These are phyloP conservation scores for Indicator indicator DNA, from an alignment of 2,113 vertebrate species.

Conservation along the genomic window DNA sequence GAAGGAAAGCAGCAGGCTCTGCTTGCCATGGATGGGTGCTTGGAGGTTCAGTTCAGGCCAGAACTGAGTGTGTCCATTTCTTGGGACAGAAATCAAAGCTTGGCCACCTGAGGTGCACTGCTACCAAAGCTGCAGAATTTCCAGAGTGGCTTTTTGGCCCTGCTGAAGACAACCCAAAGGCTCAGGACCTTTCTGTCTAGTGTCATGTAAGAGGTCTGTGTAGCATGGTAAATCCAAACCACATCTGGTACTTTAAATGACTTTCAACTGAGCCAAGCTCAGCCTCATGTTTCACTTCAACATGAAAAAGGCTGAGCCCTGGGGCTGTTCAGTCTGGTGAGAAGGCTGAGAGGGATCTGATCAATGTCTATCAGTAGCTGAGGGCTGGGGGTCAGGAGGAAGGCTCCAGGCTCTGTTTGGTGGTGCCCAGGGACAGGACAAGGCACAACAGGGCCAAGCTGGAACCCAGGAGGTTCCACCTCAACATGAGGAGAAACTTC, in stretches of 20 bases:
- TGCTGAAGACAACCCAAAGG: not conserved
- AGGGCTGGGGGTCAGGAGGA: too few species aligned
- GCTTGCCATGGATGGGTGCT: not conserved
- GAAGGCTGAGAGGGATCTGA: too few species aligned
- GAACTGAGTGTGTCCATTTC: not conserved
- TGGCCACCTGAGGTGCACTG: not conserved
- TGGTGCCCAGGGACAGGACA: too few species aligned
- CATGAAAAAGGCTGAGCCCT: too few species aligned
- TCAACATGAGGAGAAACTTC: too few species aligned
- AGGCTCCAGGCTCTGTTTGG: too few species aligned
- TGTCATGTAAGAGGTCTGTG: not conserved
- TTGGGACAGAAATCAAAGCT: not conserved
- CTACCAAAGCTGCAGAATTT: not conserved
- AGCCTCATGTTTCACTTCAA: not conserved
- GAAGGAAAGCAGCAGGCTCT: not conserved
- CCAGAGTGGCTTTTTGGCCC: not conserved
- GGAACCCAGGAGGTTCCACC: too few species aligned
- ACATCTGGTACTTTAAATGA: rapidly evolving
- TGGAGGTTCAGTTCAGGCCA: not conserved
- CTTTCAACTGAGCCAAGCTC: not conserved
- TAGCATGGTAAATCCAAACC: not conserved
- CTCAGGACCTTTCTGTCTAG: not conserved
- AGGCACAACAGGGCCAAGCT: too few species aligned
- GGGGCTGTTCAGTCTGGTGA: too few species aligned
- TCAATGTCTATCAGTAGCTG: too few species aligned